Evolutionary conservation across 2,113 vertebrate species (phyloP), one percentile per base, ranked within the genome.

Genomic region (Sigmodon hispidus): DNA sequence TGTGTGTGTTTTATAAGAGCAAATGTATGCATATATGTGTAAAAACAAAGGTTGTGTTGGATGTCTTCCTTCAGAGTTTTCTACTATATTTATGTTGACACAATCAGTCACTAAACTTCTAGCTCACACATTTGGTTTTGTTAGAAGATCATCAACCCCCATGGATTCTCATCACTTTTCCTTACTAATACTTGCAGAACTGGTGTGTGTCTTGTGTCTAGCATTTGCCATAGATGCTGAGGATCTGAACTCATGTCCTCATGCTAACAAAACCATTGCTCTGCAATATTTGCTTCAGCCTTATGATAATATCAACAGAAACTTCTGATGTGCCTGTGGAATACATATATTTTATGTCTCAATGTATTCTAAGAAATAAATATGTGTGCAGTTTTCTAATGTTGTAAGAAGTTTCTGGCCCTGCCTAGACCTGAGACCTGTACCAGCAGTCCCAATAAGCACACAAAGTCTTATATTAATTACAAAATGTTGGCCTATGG

Each of bases 341-440:
- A 11, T n/a, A 24, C 15, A 81, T 26, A n/a, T 22, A 36, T n/a
- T 29, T 45, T 29, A 22, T n/a, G 40, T 72, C 15, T 0, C 69
- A 36, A 6, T 73, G 4, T 8, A 45, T 93, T 89, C 77, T 73
- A 45, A 55, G 91, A 91, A 89, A 73, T 90, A 79, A 43, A 59
- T 70, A 7, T 19, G 10, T 63, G 67, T 72, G 8, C 4, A 34
- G 10, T 52, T 55, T 84, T 40, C n/a, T n/a, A n/a, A n/a, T n/a
- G n/a, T n/a, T n/a, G n/a, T n/a, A n/a, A n/a, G n/a, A n/a, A n/a
- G n/a, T n/a, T n/a, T n/a, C n/a, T n/a, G n/a, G n/a, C n/a, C n/a
- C n/a, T n/a, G n/a, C n/a, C n/a, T n/a, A n/a, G n/a, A n/a, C n/a
- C n/a, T n/a, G n/a, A n/a, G n/a, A n/a, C n/a, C n/a, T n/a, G n/a